Evolutionary conservation across 2,888 invertebrate species (phyloP).

Genomic region (Stratiomys singularior): DNA sequence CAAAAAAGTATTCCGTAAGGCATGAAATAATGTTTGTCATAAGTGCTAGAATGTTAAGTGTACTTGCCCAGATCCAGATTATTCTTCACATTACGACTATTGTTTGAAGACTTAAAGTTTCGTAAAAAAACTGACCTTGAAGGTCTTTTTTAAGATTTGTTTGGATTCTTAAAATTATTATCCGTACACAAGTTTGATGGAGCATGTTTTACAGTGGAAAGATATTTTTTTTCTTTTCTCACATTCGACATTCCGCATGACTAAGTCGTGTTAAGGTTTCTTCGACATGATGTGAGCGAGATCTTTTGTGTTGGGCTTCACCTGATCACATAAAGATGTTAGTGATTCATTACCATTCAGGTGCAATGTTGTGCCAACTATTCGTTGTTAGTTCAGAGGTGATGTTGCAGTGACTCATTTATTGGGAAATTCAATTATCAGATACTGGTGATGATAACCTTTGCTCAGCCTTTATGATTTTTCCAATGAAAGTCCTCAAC

Average conservation of each 20-base stretch:
- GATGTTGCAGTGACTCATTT: background rate
- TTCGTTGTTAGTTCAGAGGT: background rate
- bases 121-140: background rate
- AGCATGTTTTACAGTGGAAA: constrained; percentile 1
- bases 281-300: background rate
- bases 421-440: background rate
- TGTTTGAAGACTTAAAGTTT: too few species aligned
- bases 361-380: background rate
- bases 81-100: too few species aligned
- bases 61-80: background rate
- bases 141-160: background rate
- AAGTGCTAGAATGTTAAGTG: background rate
- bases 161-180: background rate
- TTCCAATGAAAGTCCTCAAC: too few species aligned
- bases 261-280: constrained; percentile 5
- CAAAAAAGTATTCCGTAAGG: background rate
- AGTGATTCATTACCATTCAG: constrained; percentile 12
- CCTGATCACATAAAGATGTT: constrained; percentile 4
- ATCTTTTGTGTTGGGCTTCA: background rate
- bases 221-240: background rate
- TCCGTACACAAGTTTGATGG: background rate
- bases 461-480: too few species aligned
- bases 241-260: constrained; percentile 3
- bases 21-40: background rate
- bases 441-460: background rate